Evolutionary conservation across 2,113 vertebrate genomes (phyloP).

Genomic region (Lathamus discolor): DNA sequence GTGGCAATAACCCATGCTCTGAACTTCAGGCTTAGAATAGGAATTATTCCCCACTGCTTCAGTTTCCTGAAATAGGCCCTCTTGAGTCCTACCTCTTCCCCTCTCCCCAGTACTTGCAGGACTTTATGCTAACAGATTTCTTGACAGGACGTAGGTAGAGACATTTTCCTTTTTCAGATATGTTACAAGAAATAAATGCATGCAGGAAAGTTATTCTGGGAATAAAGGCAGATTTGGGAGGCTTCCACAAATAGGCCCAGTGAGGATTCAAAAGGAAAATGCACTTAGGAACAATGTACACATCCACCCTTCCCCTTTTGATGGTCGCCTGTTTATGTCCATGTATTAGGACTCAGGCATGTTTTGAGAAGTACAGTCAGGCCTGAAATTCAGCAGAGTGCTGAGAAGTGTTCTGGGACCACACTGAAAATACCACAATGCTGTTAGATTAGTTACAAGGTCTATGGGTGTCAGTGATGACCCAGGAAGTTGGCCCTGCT

Average conservation of each 20-base stretch:
- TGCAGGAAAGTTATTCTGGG: not conserved
- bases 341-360: not conserved
- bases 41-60: not conserved
- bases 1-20: not conserved
- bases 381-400: not conserved
- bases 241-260: not conserved
- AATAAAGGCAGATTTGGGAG: constrained; percentile 10
- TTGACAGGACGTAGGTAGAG: not conserved
- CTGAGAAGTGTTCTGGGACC: not conserved
- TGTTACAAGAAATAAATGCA: not conserved
- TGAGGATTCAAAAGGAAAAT: not conserved
- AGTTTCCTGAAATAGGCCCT: not conserved
- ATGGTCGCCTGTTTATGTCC: not conserved
- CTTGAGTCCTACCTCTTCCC: not conserved
- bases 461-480: not conserved
- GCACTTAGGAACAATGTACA: not conserved
- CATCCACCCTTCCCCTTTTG: not conserved
- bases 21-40: not conserved
- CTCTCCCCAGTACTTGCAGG: not conserved
- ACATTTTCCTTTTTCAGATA: not conserved
- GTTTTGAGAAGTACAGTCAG: not conserved
- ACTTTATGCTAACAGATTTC: not conserved
- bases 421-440: not conserved
- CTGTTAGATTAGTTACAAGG: not conserved
- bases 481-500: not conserved